Evolutionary conservation across 2,888 invertebrate species (phyloP).

Genomic region (Epinotia demarniana): DNA sequence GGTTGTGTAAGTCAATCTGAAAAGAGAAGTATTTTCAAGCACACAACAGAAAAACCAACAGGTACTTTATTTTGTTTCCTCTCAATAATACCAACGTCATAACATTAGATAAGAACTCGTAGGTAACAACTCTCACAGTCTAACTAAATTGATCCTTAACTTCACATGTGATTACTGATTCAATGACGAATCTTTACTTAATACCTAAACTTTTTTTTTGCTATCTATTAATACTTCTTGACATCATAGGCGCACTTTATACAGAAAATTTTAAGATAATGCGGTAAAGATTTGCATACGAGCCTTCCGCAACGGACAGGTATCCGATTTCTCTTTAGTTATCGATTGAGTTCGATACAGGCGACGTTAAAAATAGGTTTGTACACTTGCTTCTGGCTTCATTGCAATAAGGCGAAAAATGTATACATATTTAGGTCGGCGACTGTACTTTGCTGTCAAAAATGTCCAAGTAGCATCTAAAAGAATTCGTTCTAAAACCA

Average conservation of each 20-base stretch:
- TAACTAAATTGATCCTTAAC: too few species aligned
- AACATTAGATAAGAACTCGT: too few species aligned
- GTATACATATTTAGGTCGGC: too few species aligned
- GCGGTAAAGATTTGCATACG: conserved; percentile 79
- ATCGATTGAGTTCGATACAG: not conserved
- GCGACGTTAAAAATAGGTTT: too few species aligned
- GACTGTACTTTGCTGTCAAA: not conserved
- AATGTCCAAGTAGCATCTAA: not conserved
- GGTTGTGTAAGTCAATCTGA: conserved; percentile 4
- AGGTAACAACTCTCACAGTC: too few species aligned
- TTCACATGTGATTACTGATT: too few species aligned
- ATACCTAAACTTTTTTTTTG: conserved; percentile 39
- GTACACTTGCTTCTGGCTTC: too few species aligned
- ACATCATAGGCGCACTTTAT: conserved; percentile 61
- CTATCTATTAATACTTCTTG: conserved; percentile 38
- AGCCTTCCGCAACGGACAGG: conserved; percentile 57
- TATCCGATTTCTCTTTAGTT: conserved; percentile 71
- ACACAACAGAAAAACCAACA: too few species aligned
- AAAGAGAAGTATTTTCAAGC: conserved; percentile 22
- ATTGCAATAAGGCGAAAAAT: too few species aligned
- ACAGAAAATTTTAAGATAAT: conserved; percentile 62
- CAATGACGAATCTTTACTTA: too few species aligned
- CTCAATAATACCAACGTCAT: too few species aligned
- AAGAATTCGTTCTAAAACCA: not conserved
- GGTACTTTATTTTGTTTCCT: too few species aligned